Base-by-base conservation (phyloP, 1,140 invertebrate species). In the Polypedilum vanderplanki region DNA sequence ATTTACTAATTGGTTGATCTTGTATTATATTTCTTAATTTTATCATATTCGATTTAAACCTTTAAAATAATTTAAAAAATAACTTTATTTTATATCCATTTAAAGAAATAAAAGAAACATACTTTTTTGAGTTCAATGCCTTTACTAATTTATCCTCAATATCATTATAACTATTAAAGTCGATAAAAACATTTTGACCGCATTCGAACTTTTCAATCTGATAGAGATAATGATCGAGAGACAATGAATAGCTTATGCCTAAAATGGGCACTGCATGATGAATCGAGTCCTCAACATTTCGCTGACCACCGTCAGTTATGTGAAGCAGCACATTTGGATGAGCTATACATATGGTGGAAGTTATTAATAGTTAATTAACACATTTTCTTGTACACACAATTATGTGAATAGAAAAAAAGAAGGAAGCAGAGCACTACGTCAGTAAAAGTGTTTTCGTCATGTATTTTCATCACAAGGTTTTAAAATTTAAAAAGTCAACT, bases 221-320 rank as follows among this genome's bases (percentile, higher is more conserved):
- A 73, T 33, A 57, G 1, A 75, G 24, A 75, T 75, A 75, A 75
- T 75, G 75, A 8, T 75, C 75, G 7, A 75, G 12, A 1, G 7
- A 73, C 3, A 22, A 41, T 7, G 75, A 73, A 46, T 73, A 75
- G 7, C 40, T 46, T 18, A 84, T 80, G 7, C 81, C 83, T 5
- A 90, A 76, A 1, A 90, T 76, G 1, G 88, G 88, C 10, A 88
- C 84, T n/a, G 83, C 85, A 76, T 83, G 80, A 75, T 84, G 83
- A 9, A 87, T 82, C 0, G 86, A 85, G 79, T 90, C 88, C 73
- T 86, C 85, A 8, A 85, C 82, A 22, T 88, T 88, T 74, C 87
- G 84, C 46, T 85, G 80, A 3, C 88, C 88, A 75, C 87, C 87
- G 78, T 89, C 88, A 10, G 85, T 87, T 22, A 90, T 84, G 76